Base-by-base conservation (phyloP, 2,888 invertebrate genomes). In the Dicranocentrus wangi region DNA sequence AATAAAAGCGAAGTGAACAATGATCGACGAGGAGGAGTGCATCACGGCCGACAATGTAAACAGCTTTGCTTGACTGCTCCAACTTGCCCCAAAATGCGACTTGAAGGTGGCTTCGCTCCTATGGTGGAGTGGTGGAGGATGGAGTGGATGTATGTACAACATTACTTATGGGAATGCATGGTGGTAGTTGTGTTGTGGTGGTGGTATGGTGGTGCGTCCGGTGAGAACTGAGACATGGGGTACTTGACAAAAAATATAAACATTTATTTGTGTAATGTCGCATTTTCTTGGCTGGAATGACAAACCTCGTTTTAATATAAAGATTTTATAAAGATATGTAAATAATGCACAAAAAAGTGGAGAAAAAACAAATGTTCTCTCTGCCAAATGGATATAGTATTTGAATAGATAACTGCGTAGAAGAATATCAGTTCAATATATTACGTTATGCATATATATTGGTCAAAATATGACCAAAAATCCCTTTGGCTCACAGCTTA, bases 1-100 rank as follows among this genome's bases (percentile, higher is more conserved):
- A 32, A 32, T 32, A 3, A n/a, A n/a, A n/a, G n/a, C 32, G 10
- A 32, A 32, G 32, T 32, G 32, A 7, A 55, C 53, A 73, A 65
- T 63, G 25, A 61, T 68, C 39, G 39, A 39, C 13, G 13, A 7
- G 7, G 7, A 17, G 53, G n/a, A 15, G 5, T 53, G 13, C 53
- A 15, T n/a, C n/a, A 32, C 32, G 32, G n/a, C n/a, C 32, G 32
- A 7, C 58, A 25, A 25, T 58, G 21, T 10, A 13, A 58, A 58
- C 58, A 23, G 8, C 58, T 25, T 58, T 58, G 25, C 13, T 58
- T 17, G 19, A 19, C 58, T 58, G 58, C 23, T 23, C 21, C 58
- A 58, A 2, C 19, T 58, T 21, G 23, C 58, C 58, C 58, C 58
- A 58, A 10, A 8, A 8, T 58, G 21, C 25, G 58, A 25, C 23